phyloP scores from a whole-genome alignment of 2,888 invertebrate genomes.

The Thyatira batis region DNA sequence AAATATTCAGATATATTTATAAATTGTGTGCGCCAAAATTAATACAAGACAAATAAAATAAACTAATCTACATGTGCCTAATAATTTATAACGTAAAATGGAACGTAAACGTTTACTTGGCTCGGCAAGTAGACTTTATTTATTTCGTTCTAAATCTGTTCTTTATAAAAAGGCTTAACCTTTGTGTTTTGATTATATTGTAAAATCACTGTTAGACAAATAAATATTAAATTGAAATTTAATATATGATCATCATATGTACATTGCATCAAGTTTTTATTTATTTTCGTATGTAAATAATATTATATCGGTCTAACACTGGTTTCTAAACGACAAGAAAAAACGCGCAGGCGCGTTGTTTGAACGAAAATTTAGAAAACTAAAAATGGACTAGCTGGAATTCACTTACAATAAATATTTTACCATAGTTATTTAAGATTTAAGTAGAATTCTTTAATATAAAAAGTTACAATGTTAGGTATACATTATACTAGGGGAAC shows the following conservation, averaged over 20 bases:
- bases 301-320: not conserved
- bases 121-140: not conserved
- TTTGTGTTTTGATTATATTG: too few species aligned
- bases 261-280: slow-evolving; percentile 3
- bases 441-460: slow-evolving; percentile 43
- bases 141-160: not conserved
- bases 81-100: not conserved
- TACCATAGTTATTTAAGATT: slow-evolving; percentile 41
- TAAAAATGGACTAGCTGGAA: not conserved
- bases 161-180: too few species aligned
- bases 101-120: not conserved
- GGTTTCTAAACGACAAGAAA: slow-evolving; percentile 8
- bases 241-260: too few species aligned
- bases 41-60: too few species aligned
- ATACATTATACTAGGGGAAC: slow-evolving; percentile 49
- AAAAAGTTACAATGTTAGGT: slow-evolving; percentile 63
- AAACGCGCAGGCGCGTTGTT: slow-evolving; percentile 37
- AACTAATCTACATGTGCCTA: too few species aligned
- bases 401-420: slow-evolving; percentile 39
- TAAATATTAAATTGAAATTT: too few species aligned
- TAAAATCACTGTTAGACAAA: too few species aligned
- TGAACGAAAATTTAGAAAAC: slow-evolving; percentile 5
- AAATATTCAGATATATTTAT: too few species aligned
- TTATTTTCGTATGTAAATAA: too few species aligned
- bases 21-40: too few species aligned